Evolutionary conservation across 2,113 vertebrate genomes (phyloP).

Genomic region (Sus scrofa): DNA sequence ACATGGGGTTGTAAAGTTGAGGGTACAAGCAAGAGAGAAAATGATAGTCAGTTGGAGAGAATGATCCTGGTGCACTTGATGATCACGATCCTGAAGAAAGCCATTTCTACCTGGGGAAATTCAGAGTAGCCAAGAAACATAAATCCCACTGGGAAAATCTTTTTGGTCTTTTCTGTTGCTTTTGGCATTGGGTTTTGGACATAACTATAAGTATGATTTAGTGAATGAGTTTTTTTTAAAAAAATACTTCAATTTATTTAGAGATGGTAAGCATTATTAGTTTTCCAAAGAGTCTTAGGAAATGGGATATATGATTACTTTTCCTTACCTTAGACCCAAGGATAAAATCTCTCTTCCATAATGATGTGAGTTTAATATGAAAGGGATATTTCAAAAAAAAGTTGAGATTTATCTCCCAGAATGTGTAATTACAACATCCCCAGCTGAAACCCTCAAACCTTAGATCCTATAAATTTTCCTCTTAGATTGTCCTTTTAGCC

Average conservation of each 20-base stretch:
- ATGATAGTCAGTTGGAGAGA: conserved; percentile 28
- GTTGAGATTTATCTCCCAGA: not conserved
- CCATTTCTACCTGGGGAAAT: not conserved
- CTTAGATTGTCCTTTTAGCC: not conserved
- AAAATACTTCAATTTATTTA: no score
- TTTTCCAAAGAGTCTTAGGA: not conserved
- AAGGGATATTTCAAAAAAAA: not conserved
- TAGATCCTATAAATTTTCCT: not conserved
- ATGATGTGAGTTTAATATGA: not conserved
- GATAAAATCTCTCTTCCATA: not conserved
- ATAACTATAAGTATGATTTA: not conserved
- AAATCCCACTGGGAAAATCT: not conserved
- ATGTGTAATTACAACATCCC: not conserved
- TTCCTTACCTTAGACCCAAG: not conserved
- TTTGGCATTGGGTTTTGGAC: not conserved
- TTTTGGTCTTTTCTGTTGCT: not conserved
- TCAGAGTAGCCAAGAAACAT: conserved; percentile 20
- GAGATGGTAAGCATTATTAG: not conserved
- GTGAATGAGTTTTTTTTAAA: no score
- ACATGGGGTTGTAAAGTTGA: not conserved
- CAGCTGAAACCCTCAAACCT: not conserved
- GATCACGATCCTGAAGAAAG: conserved; percentile 35
- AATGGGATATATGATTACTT: not conserved
- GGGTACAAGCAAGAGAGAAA: not conserved
- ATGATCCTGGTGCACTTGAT: conserved; percentile 27